These are phyloP conservation scores for Antechinus stuartii DNA, from an alignment of 2,113 vertebrate genomes.

Conservation along the genomic window DNA sequence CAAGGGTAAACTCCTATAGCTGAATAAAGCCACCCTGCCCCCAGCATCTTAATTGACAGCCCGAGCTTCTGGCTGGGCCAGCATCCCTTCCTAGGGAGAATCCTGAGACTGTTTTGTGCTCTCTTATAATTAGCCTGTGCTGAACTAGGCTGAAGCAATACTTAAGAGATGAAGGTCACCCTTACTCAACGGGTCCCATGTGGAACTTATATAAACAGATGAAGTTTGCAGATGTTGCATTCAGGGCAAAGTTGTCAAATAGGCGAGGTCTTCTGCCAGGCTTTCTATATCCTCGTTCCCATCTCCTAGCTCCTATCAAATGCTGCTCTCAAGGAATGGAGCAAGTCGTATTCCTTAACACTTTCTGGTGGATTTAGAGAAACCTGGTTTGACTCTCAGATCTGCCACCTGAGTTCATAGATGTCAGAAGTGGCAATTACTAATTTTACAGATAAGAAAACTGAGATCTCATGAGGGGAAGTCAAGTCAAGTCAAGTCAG, in stretches of 20 bases:
- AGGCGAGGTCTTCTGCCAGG: background rate
- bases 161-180: background rate
- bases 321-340: conserved; percentile 36
- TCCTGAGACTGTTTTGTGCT: background rate
- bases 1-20: background rate
- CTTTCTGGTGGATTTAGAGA: background rate
- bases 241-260: background rate
- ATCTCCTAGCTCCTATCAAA: conserved; percentile 6
- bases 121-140: background rate
- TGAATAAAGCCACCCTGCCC: background rate
- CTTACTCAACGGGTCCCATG: background rate
- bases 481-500: background rate
- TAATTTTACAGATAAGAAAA: background rate
- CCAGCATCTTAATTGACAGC: background rate
- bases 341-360: background rate
- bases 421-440: background rate
- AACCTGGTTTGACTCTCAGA: background rate
- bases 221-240: conserved; percentile 19
- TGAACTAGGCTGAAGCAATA: background rate
- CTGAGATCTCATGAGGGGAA: background rate
- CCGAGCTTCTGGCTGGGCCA: background rate
- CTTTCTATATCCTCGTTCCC: background rate
- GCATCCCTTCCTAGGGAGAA: rapidly evolving
- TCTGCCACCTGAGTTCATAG: background rate
- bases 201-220: background rate